Percentiles rank a stretch among this genome's conserved stretches.
These are phyloP conservation scores for Nemurella pictetii DNA, from an alignment of 2,888 invertebrate species.

Conservation along the genomic window DNA sequence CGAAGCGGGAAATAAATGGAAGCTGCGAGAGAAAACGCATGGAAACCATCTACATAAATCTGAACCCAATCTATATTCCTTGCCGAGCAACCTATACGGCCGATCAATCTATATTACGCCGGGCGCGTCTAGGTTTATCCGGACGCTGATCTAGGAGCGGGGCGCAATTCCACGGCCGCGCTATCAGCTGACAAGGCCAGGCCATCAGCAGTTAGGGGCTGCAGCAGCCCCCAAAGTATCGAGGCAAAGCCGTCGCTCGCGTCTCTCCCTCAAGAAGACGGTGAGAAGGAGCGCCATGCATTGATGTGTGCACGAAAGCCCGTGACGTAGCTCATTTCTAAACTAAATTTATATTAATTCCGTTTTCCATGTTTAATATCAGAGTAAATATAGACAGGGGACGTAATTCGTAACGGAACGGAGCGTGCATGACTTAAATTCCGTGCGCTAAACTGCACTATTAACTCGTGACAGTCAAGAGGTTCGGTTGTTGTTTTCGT, in stretches of 20 bases:
- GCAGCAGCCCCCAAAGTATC: conserved; percentile 12
- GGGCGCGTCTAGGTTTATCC: conserved; percentile 25
- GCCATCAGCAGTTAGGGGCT: neutral
- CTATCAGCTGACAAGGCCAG: neutral
- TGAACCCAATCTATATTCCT: conserved; percentile 26
- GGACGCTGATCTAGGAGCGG: neutral
- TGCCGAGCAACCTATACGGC: neutral
- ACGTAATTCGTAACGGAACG: neutral
- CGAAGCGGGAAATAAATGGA: neutral
- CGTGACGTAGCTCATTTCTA: too few relatives aligned
- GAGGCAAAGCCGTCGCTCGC: neutral
- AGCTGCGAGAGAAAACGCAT: conserved; percentile 4
- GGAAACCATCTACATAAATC: conserved; percentile 28
- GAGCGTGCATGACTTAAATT: neutral
- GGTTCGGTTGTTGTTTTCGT: neutral
- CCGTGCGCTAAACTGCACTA: neutral
- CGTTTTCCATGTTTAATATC: neutral
- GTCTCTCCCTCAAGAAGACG: neutral
- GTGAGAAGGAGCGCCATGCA: neutral
- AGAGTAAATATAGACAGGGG: too few relatives aligned
- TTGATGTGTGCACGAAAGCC: too few relatives aligned
- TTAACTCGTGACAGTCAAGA: neutral
- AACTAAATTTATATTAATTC: neutral
- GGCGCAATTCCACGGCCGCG: neutral
- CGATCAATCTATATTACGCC: conserved; percentile 23